Base-by-base conservation (phyloP, 1,140 invertebrate genomes). In the Agrypnia vestita region DNA sequence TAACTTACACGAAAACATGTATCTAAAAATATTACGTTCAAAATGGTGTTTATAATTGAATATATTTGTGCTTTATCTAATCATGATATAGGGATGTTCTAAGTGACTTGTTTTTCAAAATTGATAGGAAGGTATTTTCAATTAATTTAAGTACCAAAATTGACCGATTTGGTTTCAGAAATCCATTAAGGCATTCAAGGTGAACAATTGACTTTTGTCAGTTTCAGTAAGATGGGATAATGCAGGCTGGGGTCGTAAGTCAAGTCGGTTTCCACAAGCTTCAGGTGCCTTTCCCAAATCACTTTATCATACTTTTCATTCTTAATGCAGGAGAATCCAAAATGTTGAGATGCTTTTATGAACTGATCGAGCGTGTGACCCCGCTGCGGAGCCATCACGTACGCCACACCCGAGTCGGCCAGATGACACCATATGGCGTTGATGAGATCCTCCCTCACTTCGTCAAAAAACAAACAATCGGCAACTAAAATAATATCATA, bases 381-480 rank as follows among this genome's bases (percentile, higher is more conserved):
- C 49, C 95, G 91, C 75, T 90, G 88, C 4, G 95, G 95, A 10
- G 95, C 95, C 92, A 96, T 95, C 13, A 96, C 91, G 56, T 95
- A 86, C 0, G 93, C 94, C 15, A 93, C 78, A 0, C 95, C 95
- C 80, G 91, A 87, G 19, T 90, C 88, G n/a, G 92, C 90, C 77
- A 96, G 84, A 85, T 92, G 91, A 69, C 91, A 89, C 87, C 92
- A 92, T 59, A 97, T 93, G 55, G 93, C 93, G 64, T 92, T 90
- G 25, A 95, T 92, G 15, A 97, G 87, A 83, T 94, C 93, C 46
- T 91, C 86, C 67, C 95, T 89, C 0, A 92, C 92, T 59, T 96
- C 94, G 85, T 96, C 95, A 87, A 96, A 97, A 88, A 96, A 97
- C 56, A 96, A 86, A 86, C 95, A 96, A 86, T 96, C 95, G 9